Evolutionary conservation across 2,113 vertebrate genomes (phyloP).

Genomic region (Candoia aspera): DNA sequence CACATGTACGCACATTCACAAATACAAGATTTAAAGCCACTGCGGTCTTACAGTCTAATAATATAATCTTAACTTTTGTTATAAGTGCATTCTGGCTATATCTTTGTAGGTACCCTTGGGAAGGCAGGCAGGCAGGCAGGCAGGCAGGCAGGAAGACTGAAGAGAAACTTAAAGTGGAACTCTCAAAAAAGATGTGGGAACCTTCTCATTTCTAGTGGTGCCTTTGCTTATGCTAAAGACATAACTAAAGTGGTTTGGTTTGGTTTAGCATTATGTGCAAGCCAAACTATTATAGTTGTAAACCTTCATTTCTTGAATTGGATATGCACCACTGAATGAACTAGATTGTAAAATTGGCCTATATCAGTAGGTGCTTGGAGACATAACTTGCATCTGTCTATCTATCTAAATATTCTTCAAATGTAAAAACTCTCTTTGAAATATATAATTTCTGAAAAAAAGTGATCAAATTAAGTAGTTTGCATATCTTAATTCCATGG

Average conservation of each 20-base stretch:
- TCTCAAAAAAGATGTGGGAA: not conserved
- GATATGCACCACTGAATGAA: not conserved
- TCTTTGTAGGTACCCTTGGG: not conserved
- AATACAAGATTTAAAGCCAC: not conserved
- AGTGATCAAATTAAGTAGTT: not conserved
- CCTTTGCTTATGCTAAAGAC: not conserved
- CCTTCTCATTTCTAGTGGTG: not conserved
- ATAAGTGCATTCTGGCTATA: not conserved
- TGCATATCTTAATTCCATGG: not conserved
- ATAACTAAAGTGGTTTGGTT: not conserved
- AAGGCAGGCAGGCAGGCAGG: not conserved
- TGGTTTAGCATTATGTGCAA: not conserved
- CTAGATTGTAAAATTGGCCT: not conserved
- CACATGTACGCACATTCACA: not conserved
- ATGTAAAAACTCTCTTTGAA: conserved; percentile 22
- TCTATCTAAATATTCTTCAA: conserved; percentile 9
- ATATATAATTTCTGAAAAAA: not conserved
- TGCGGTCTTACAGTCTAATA: too few relatives aligned
- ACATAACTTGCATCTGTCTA: not conserved
- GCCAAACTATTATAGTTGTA: not conserved
- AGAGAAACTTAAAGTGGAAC: not conserved
- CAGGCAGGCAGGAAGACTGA: not conserved
- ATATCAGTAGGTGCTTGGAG: not conserved
- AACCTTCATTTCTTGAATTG: not conserved
- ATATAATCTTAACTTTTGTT: not conserved